phyloP scores from a whole-genome alignment of 2,797 vertebrate genomes.

The Chrysocyon brachyurus region DNA sequence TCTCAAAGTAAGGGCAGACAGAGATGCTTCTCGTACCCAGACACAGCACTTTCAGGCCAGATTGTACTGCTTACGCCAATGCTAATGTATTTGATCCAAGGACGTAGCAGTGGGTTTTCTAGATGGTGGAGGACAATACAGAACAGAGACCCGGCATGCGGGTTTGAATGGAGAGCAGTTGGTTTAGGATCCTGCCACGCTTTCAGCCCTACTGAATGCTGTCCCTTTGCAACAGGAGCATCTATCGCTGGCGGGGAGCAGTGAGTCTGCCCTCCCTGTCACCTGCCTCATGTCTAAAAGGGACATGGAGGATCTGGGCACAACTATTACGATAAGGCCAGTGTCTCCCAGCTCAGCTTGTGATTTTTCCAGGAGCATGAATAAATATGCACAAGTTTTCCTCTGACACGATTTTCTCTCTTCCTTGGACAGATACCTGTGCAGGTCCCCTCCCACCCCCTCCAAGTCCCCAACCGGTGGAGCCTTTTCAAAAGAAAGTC shows the following conservation, averaged over 20 bases:
- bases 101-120: not conserved
- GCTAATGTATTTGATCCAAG: not conserved
- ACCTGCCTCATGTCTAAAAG: not conserved
- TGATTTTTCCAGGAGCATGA: not conserved
- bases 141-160: not conserved
- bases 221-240: not conserved
- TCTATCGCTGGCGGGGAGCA: constrained; percentile 47
- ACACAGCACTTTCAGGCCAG: not conserved
- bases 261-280: not conserved
- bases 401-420: not conserved
- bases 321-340: not conserved
- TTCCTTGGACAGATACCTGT: not conserved
- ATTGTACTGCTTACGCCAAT: not conserved
- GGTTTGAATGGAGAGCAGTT: not conserved
- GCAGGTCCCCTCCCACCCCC: too few relatives aligned
- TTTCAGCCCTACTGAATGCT: constrained; percentile 68
- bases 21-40: not conserved
- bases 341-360: constrained; percentile 32
- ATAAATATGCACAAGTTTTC: not conserved
- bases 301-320: not conserved
- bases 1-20: not conserved
- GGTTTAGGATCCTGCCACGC: not conserved
- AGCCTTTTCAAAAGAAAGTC: not conserved
- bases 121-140: not conserved
- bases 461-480: not conserved